A percentile compares a stretch with the other conserved stretches of the same genome.
Evolutionary conservation across 1,140 invertebrate species (phyloP).

Genomic region (Galendromus occidentalis): DNA sequence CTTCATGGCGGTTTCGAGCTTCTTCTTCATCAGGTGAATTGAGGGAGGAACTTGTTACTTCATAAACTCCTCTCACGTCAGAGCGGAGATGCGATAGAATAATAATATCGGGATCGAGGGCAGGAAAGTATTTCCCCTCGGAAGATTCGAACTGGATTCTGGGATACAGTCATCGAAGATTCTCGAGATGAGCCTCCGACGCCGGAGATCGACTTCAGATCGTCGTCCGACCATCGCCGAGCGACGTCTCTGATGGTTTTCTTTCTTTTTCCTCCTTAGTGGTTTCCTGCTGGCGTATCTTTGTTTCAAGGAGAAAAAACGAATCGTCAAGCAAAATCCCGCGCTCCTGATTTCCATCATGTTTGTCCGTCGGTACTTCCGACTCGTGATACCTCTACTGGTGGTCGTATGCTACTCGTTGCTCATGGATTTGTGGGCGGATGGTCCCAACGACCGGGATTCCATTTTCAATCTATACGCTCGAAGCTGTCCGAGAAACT

Average conservation of each 20-base stretch:
- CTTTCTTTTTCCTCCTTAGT: neutral
- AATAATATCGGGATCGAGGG: too few species aligned
- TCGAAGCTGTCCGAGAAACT: neutral
- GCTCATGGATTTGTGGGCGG: neutral
- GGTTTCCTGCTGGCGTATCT: neutral
- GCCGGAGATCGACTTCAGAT: too few species aligned
- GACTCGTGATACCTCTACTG: neutral
- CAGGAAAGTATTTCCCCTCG: too few species aligned
- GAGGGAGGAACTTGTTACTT: too few species aligned
- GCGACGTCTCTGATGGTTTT: too few species aligned
- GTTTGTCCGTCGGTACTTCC: neutral
- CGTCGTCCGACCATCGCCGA: too few species aligned
- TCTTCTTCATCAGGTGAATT: slow-evolving; percentile 1
- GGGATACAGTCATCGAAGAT: too few species aligned
- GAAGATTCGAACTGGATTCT: too few species aligned
- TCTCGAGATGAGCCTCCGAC: too few species aligned
- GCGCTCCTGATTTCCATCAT: neutral
- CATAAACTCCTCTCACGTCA: too few species aligned
- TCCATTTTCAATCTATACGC: neutral
- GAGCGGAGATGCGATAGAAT: too few species aligned
- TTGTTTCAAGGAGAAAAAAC: neutral
- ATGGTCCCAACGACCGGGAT: neutral
- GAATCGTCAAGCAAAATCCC: slow-evolving; percentile 4
- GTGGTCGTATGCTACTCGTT: neutral
- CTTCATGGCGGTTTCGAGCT: slow-evolving; percentile 6